Evolutionary conservation across 2,113 vertebrate genomes (phyloP), one percentile per base, ranked within the genome.

Genomic region (Aplodontia rufa): DNA sequence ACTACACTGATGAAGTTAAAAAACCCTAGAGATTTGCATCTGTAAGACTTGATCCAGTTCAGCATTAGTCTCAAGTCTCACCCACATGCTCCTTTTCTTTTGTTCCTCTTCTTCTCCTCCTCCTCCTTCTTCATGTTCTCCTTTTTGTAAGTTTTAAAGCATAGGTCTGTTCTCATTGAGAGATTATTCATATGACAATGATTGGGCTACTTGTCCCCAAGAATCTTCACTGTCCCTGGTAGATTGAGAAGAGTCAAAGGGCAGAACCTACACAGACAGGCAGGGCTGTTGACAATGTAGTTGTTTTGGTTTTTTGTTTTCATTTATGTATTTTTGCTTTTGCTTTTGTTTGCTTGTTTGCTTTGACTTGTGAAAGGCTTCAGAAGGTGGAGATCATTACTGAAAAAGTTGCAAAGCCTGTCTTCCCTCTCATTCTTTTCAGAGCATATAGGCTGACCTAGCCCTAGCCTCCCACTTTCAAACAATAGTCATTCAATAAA

Each of bases 401-500:
- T 40, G n/a, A 20, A 90, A 68, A 32, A 37, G 12, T 45, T 32
- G 4, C 8, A 51, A 95, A 95, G 16, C 32, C 51, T 16, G 58
- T 13, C 2, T 40, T 47, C 6, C 17, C 19, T 87, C 22, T 28
- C 22, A 40, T 75, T 81, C 62, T 82, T 47, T 53, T 85, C 40
- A 28, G 75, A 94, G 55, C n/a, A 28, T 94, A 40, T 10, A 90
- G 64, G 2, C 64, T 88, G 90, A 92, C 53, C 17, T 49, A 51
- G 20, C 32, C 26, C 13, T 28, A 32, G 45, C 24, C 62, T 53
- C 51, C 19, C 19, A 71, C 85, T 55, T 49, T 86, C 30, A 62
- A 49, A 40, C 45, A 69, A 78, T 22, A 94, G 80, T 66, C 83
- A 58, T 26, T 83, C 81, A 89, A 80, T 83, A 96, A 96, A 95